Evolutionary conservation across 2,888 invertebrate species (phyloP), one percentile per base, ranked within the genome.

Genomic region (Dicyrtoma fusca): DNA sequence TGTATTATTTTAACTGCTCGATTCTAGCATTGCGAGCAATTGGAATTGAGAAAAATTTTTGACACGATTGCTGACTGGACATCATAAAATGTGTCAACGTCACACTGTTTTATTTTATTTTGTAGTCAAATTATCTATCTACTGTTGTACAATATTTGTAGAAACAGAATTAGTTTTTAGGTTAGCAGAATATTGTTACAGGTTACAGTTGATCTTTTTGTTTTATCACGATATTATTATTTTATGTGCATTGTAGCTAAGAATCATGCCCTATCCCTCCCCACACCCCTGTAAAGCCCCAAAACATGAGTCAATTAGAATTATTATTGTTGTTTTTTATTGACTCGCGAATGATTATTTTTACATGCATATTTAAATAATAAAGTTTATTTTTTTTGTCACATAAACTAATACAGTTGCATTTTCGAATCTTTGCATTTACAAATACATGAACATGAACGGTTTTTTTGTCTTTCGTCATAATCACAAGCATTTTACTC

Each of bases 131-230:
- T 3, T 44, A 61, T 17, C 44, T 61, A 6, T 44, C 42, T 11
- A 61, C 44, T 34, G 17, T 61, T 61, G 61, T 61, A 61, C 61
- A 61, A 61, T 61, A 61, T 61, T 61, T 61, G 61, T 61, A 55
- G 61, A 17, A 61, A 34, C 26, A 59, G 34, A 17, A n/a, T 59
- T n/a, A 34, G 3, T 6, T 49, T 49, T 14, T 26, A 34, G 34
- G 59, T 26, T 59, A 34, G 3, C 4, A 34, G 8, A 8, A 34
- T 34, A 34, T 34, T 34, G 34, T 34, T 34, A 34, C 34, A 34
- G 34, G n/a, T n/a, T n/a, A n/a, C 34, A 5, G 34, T 34, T 34
- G 4, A 5, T 34, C 8, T 8, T 5, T 34, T 34, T 34, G 34
- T 34, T 34, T 34, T 34, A 34, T 34, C 8, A 34, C 8, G 34